Conservation (phyloP, 1,140 invertebrate genomes). For the Zaprionus lachaisei region DNA sequence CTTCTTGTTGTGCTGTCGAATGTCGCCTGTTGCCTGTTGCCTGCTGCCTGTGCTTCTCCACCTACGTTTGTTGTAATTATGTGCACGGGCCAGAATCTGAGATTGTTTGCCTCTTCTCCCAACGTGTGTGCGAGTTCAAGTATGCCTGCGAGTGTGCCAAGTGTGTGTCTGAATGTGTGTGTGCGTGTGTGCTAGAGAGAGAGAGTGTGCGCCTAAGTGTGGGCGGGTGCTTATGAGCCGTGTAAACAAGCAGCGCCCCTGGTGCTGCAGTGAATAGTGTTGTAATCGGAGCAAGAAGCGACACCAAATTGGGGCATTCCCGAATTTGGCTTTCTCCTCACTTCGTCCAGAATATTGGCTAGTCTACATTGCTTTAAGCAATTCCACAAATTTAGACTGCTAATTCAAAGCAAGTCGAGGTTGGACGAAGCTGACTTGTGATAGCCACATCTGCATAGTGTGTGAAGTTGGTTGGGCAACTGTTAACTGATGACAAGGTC, state of each 20-base stretch:
- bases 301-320: slow-evolving; percentile 5
- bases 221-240: slow-evolving; percentile 25
- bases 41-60: background rate
- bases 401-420: background rate
- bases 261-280: slow-evolving; percentile 8
- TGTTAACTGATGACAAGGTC: too few species aligned
- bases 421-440: too few species aligned
- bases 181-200: background rate
- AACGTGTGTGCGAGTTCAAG: slow-evolving; percentile 18
- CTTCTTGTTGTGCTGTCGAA: background rate
- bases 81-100: slow-evolving; percentile 17
- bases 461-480: too few species aligned
- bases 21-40: slow-evolving; percentile 11
- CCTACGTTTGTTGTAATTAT: slow-evolving; percentile 39
- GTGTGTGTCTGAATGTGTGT: slow-evolving; percentile 9
- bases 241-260: slow-evolving; percentile 39
- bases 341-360: too few species aligned
- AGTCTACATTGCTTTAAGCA: background rate
- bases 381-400: background rate
- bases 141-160: slow-evolving; percentile 10
- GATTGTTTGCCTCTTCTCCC: slow-evolving; percentile 38
- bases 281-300: slow-evolving; percentile 13
- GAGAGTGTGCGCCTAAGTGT: slow-evolving; percentile 1
- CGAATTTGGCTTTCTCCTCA: background rate
- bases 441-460: too few species aligned